Percentiles rank a stretch among this genome's conserved stretches.
Conservation (phyloP, 1,140 invertebrate genomes). For the Brachionus paranguensis region DNA sequence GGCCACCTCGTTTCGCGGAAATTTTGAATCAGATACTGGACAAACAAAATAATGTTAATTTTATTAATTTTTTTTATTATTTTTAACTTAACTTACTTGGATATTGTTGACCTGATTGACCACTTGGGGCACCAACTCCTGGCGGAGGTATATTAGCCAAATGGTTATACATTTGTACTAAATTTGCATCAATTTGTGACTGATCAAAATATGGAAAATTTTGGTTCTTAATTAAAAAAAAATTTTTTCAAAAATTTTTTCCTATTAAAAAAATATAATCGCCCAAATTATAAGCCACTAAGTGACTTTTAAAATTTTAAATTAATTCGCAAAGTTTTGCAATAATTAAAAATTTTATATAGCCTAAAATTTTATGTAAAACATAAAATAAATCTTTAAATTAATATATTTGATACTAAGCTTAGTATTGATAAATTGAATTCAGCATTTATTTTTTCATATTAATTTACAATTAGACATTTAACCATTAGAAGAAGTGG, state of each 20-base stretch:
- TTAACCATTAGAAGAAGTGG: too few species aligned
- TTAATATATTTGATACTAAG: too few species aligned
- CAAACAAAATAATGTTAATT: not conserved
- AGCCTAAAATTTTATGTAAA: too few species aligned
- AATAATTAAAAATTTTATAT: too few species aligned
- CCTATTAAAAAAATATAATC: not conserved
- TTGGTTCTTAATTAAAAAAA: not conserved
- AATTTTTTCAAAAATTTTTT: not conserved
- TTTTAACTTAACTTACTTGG: not conserved
- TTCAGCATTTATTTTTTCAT: too few species aligned
- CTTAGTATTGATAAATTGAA: too few species aligned
- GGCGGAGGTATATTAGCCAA: slow-evolving; percentile 26
- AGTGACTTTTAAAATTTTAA: too few species aligned
- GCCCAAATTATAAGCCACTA: too few species aligned
- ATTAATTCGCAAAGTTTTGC: too few species aligned
- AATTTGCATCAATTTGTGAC: slow-evolving; percentile 7
- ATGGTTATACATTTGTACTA: slow-evolving; percentile 39
- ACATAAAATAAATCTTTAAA: too few species aligned
- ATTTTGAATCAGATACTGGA: slow-evolving; percentile 17
- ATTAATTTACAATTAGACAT: too few species aligned
- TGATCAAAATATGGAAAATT: slow-evolving; percentile 40
- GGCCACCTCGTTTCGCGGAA: not conserved
- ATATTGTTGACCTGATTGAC: not conserved
- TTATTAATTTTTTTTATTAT: not conserved
- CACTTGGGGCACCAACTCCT: not conserved